These are phyloP conservation scores for Chionodraco myersi DNA, from an alignment of 2,113 vertebrate species.

Conservation along the genomic window DNA sequence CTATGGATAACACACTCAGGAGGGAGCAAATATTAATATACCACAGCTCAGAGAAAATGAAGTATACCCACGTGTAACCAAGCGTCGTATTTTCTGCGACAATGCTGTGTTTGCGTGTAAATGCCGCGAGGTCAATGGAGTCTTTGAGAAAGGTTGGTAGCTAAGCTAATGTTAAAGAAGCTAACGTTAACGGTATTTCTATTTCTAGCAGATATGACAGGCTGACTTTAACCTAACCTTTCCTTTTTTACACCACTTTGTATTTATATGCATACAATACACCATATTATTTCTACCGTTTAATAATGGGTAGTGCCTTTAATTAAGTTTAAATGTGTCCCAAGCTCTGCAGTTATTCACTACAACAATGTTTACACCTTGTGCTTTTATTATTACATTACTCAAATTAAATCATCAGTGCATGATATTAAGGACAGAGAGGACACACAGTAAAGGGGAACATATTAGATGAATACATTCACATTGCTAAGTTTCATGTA, in stretches of 20 bases:
- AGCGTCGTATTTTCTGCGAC: fast-evolving
- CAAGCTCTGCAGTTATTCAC: too few species aligned
- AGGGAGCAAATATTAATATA: neutral
- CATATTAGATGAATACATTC: too few species aligned
- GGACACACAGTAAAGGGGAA: too few species aligned
- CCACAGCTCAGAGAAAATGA: neutral
- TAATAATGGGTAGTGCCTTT: too few species aligned
- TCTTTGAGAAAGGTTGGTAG: conserved; percentile 71
- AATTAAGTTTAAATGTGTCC: too few species aligned
- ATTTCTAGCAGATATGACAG: neutral
- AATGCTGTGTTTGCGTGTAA: conserved; percentile 54
- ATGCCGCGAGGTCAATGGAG: conserved; percentile 27
- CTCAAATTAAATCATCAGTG: too few species aligned
- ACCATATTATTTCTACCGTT: too few species aligned
- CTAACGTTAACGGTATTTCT: neutral
- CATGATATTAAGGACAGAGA: too few species aligned
- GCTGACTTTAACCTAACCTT: conserved; percentile 15
- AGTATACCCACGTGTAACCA: neutral
- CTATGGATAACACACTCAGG: fast-evolving
- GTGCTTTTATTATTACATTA: neutral
- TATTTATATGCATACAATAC: neutral
- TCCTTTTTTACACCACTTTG: too few species aligned
- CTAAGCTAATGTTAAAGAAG: conserved; percentile 20
- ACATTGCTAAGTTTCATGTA: too few species aligned
- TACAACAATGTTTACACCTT: neutral